These are phyloP conservation scores for Abrostola triplasia DNA, from an alignment of 2,888 invertebrate species.

Conservation along the genomic window DNA sequence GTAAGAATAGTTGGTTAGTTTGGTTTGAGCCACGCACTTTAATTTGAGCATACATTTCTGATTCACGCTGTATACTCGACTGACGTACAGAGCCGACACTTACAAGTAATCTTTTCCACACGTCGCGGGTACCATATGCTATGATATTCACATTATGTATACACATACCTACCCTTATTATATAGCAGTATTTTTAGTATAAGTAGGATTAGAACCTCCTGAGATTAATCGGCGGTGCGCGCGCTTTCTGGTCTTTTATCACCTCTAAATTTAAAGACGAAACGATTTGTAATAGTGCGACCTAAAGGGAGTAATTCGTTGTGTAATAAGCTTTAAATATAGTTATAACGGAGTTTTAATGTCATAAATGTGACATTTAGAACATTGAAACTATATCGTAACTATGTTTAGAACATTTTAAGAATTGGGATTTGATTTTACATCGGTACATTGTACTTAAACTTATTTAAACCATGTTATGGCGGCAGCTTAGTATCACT, in stretches of 20 bases:
- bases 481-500: neutral
- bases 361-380: too few species aligned
- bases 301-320: constrained; percentile 7
- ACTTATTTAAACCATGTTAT: too few species aligned
- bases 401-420: too few species aligned
- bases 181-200: constrained; percentile 85
- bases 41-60: too few species aligned
- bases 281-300: constrained; percentile 1
- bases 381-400: too few species aligned
- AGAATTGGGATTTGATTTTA: too few species aligned
- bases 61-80: neutral
- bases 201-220: constrained; percentile 84
- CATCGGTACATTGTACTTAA: too few species aligned
- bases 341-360: too few species aligned
- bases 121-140: constrained; percentile 78
- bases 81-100: too few species aligned
- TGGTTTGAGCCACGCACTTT: too few species aligned
- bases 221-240: constrained; percentile 73
- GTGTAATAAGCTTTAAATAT: too few species aligned
- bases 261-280: neutral
- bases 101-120: constrained; percentile 60
- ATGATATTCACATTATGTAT: constrained; percentile 78
- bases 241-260: constrained; percentile 50
- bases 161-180: constrained; percentile 78
- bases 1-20: too few species aligned